A percentile compares a stretch with the other conserved stretches of the same genome.
phyloP scores from a whole-genome alignment of 2,888 invertebrate genomes.

The Catotricha subobsoleta region DNA sequence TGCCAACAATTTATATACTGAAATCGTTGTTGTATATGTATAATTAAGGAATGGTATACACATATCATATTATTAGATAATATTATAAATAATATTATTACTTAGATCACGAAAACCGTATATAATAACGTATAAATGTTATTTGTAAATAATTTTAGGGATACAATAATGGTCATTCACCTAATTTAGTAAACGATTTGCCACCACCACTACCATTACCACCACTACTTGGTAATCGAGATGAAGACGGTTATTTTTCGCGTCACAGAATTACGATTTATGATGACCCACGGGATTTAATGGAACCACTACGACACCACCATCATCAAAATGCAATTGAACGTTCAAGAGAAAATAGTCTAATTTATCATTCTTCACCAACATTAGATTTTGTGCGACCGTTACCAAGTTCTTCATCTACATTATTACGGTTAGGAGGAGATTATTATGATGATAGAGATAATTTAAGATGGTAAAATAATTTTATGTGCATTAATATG shows the following conservation, averaged over 20 bases:
- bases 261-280: slow-evolving; percentile 10
- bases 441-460: slow-evolving; percentile 7
- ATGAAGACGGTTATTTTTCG: slow-evolving; percentile 8
- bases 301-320: slow-evolving; percentile 5
- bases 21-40: too few relatives aligned
- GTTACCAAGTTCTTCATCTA: too few relatives aligned
- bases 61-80: too few relatives aligned
- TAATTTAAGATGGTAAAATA: slow-evolving; percentile 5
- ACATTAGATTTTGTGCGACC: slow-evolving; percentile 8
- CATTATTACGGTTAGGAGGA: slow-evolving; percentile 4
- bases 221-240: neutral
- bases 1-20: too few relatives aligned
- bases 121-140: too few relatives aligned
- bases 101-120: too few relatives aligned
- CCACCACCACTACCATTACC: neutral
- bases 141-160: too few relatives aligned
- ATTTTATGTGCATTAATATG: too few relatives aligned
- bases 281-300: slow-evolving; percentile 9
- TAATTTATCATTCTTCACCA: slow-evolving; percentile 5
- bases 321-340: slow-evolving; percentile 4
- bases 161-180: slow-evolving; percentile 7
- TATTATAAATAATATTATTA: too few relatives aligned
- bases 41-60: too few relatives aligned
- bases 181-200: neutral
- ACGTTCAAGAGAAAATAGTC: too few relatives aligned